Conservation (phyloP, 2,888 invertebrate genomes). For the Crossocerus cetratus region DNA sequence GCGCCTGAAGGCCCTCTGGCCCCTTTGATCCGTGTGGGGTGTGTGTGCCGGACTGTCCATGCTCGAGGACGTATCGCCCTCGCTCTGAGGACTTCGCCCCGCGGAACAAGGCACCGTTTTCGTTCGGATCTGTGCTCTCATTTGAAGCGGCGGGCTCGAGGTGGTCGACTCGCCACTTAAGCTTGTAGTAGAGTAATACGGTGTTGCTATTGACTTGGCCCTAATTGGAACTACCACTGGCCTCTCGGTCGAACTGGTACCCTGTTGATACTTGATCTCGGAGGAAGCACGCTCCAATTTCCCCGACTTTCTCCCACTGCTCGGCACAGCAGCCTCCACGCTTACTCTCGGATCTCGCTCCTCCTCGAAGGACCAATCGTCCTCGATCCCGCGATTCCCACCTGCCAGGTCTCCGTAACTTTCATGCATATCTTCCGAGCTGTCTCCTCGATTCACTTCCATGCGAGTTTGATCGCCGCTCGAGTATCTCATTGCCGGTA, state of each 20-base stretch:
- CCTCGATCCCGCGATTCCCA: slow-evolving; percentile 63
- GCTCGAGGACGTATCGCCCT: slow-evolving; percentile 76
- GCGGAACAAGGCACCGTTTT: slow-evolving; percentile 73
- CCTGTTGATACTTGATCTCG: slow-evolving; percentile 62
- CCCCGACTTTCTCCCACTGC: slow-evolving; percentile 22
- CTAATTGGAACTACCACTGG: slow-evolving; percentile 78
- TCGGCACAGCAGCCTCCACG: slow-evolving; percentile 7
- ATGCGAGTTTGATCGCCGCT: slow-evolving; percentile 67
- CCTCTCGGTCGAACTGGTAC: slow-evolving; percentile 78
- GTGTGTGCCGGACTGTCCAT: slow-evolving; percentile 76
- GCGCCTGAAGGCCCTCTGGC: slow-evolving; percentile 71
- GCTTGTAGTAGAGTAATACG: slow-evolving; percentile 79
- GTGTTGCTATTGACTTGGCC: slow-evolving; percentile 71
- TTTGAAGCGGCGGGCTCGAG: slow-evolving; percentile 74
- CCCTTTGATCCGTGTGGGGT: slow-evolving; percentile 62
- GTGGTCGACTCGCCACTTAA: slow-evolving; percentile 82
- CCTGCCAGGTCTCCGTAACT: slow-evolving; percentile 68
- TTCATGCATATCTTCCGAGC: slow-evolving; percentile 74
- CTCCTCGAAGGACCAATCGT: slow-evolving; percentile 68
- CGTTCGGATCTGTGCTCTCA: slow-evolving; percentile 73
- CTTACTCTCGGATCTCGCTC: slow-evolving; percentile 9
- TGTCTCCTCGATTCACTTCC: slow-evolving; percentile 69
- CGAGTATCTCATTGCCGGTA: slow-evolving; percentile 73
- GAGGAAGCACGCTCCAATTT: slow-evolving; percentile 63
- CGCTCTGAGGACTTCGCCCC: slow-evolving; percentile 73